Conservation (phyloP, 1,140 invertebrate genomes). For the Ruditapes philippinarum region DNA sequence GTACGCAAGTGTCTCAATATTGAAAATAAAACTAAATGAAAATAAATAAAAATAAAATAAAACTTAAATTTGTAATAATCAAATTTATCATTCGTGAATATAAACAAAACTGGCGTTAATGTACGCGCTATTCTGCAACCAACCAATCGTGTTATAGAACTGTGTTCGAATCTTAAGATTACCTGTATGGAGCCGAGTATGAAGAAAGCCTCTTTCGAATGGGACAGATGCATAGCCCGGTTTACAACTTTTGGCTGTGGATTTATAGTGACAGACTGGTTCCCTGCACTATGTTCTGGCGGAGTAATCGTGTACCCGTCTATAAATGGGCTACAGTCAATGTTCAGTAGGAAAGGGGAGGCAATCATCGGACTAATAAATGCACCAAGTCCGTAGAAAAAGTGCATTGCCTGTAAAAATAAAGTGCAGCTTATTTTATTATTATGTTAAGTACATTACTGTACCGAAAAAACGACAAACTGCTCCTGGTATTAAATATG, state of each 20-base stretch:
- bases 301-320: conserved; percentile 77
- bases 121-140: too few relatives aligned
- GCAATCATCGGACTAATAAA: conserved; percentile 88
- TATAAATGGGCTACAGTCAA: conserved; percentile 84
- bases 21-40: too few relatives aligned
- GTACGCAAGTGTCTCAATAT: too few relatives aligned
- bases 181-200: conserved; percentile 88
- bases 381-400: conserved; percentile 88
- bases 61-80: too few relatives aligned
- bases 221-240: conserved; percentile 80
- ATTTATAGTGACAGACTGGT: conserved; percentile 55
- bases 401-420: conserved; percentile 87
- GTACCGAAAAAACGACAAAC: too few relatives aligned
- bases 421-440: too few relatives aligned
- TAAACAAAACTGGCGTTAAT: too few relatives aligned
- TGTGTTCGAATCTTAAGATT: not conserved
- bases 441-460: too few relatives aligned
- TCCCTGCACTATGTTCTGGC: not conserved
- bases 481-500: too few relatives aligned
- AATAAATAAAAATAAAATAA: too few relatives aligned
- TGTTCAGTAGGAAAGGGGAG: conserved; percentile 88
- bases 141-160: too few relatives aligned
- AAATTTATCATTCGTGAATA: too few relatives aligned
- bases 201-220: conserved; percentile 87
- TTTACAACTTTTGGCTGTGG: conserved; percentile 76